A percentile compares a stretch with the other conserved stretches of the same genome.
Evolutionary conservation across 2,888 invertebrate species (phyloP).

Genomic region (Rhogogaster chlorosoma): DNA sequence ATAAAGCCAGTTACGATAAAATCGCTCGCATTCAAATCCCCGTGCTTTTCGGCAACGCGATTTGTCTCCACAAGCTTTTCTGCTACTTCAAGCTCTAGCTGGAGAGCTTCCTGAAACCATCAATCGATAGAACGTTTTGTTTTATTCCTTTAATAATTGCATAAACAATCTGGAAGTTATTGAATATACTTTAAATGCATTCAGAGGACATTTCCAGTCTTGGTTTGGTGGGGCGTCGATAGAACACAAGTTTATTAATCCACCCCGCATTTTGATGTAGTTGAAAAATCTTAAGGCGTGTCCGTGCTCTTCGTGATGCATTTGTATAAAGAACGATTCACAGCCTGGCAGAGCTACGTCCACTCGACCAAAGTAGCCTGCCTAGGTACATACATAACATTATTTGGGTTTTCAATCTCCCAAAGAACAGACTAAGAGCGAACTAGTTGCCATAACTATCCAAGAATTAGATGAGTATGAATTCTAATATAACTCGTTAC

Average conservation of each 20-base stretch:
- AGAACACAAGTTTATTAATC: constrained; percentile 72
- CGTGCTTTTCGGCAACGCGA: constrained; percentile 76
- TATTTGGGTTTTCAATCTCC: neutral
- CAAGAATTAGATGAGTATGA: neutral
- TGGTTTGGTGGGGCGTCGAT: constrained; percentile 70
- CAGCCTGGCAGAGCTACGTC: constrained; percentile 77
- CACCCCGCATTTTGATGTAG: constrained; percentile 79
- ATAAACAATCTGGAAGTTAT: neutral
- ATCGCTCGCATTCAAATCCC: constrained; percentile 79
- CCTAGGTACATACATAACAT: constrained; percentile 58
- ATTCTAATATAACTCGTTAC: neutral
- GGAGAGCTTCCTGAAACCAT: constrained; percentile 64
- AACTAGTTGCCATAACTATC: neutral
- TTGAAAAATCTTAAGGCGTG: constrained; percentile 78
- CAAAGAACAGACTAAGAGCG: neutral
- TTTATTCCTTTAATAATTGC: neutral
- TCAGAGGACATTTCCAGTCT: constrained; percentile 76
- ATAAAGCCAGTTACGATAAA: constrained; percentile 80
- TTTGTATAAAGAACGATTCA: constrained; percentile 77
- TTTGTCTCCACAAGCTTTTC: constrained; percentile 77
- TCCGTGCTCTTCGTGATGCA: constrained; percentile 79
- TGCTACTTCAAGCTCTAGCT: constrained; percentile 66
- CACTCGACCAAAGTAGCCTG: constrained; percentile 77
- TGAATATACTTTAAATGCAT: constrained; percentile 73
- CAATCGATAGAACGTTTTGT: constrained; percentile 4